Base-by-base conservation (phyloP, 2,888 invertebrate species). In the Synergus gifuensis region DNA sequence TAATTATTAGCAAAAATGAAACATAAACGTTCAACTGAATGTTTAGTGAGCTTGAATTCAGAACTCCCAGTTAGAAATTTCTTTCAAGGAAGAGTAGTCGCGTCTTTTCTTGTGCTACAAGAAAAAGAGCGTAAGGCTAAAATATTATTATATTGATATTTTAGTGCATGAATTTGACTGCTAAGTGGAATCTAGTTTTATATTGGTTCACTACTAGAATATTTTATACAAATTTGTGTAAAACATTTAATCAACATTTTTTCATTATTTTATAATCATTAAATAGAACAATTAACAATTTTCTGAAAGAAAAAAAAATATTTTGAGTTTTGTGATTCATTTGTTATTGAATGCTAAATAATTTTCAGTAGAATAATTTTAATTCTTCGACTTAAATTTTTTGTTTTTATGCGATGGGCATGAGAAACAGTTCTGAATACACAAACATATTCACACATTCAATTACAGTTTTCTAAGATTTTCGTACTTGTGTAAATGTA, bases 1-100 rank as follows among this genome's bases (percentile, higher is more conserved):
- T 66, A 66, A 66, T 66, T 66, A 66, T 42, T 66, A 42, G 42
- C 40, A 66, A 42, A 66, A 40, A 66, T 66, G 4, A 66, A 66
- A 16, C 42, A 66, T 66, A 66, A 66, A 66, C n/a, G 42, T 44
- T 66, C 66, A 42, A 18, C 36, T 66, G 42, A 66, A 66, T 66
- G n/a, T 42, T 42, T 42, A 66, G 66, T 66, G 42, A 18, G 40
- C 64, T 64, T 64, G 18, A 64, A 64, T n/a, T 64, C 40, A 64
- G 11, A 64, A 40, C 64, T n/a, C 16, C 40, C 16, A 42, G 36
- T 66, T 42, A 42, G 42, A 66, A 66, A 42, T 18, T 66, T 40
- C 28, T 64, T 64, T 64, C 63, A n/a, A n/a, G 14, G 40, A 64
- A 64, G 63, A 36, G 40, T 64, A 36, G 63, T 64, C 14, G 28